Evolutionary conservation across 2,888 invertebrate genomes (phyloP).

Genomic region (Petrolisthes cinctipes): DNA sequence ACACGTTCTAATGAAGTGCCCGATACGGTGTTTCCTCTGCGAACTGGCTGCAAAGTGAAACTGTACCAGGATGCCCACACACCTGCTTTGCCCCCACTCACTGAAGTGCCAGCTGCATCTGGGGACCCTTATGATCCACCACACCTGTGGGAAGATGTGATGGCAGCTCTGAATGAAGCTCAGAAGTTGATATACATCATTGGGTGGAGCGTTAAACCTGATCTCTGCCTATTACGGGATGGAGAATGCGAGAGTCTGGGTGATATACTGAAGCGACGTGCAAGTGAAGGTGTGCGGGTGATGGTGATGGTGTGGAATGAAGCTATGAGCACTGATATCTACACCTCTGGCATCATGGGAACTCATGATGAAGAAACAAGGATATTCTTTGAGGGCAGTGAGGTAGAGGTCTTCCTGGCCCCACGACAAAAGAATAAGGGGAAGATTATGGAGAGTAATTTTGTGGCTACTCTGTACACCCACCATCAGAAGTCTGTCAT

Average conservation of each 20-base stretch:
- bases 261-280: slow-evolving; percentile 65
- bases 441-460: slow-evolving; percentile 63
- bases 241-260: slow-evolving; percentile 62
- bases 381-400: slow-evolving; percentile 64
- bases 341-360: slow-evolving; percentile 65
- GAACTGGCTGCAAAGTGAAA: slow-evolving; percentile 54
- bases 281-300: slow-evolving; percentile 65
- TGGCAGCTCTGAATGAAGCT: slow-evolving; percentile 57
- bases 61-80: slow-evolving; percentile 66
- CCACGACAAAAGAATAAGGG: slow-evolving; percentile 63
- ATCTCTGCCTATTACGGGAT: slow-evolving; percentile 37
- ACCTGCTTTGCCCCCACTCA: slow-evolving; percentile 61
- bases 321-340: slow-evolving; percentile 62
- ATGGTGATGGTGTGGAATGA: slow-evolving; percentile 66
- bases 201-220: slow-evolving; percentile 66
- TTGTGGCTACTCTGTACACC: slow-evolving; percentile 65
- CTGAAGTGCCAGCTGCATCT: slow-evolving; percentile 50
- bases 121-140: slow-evolving; percentile 62
- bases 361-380: slow-evolving; percentile 66
- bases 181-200: slow-evolving; percentile 65
- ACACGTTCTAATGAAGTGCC: slow-evolving; percentile 62
- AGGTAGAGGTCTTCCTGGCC: slow-evolving; percentile 65
- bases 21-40: slow-evolving; percentile 65
- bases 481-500: slow-evolving; percentile 66
- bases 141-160: slow-evolving; percentile 64